phyloP scores from a whole-genome alignment of 2,888 invertebrate genomes.

The Stenchaetothrips biformis region DNA sequence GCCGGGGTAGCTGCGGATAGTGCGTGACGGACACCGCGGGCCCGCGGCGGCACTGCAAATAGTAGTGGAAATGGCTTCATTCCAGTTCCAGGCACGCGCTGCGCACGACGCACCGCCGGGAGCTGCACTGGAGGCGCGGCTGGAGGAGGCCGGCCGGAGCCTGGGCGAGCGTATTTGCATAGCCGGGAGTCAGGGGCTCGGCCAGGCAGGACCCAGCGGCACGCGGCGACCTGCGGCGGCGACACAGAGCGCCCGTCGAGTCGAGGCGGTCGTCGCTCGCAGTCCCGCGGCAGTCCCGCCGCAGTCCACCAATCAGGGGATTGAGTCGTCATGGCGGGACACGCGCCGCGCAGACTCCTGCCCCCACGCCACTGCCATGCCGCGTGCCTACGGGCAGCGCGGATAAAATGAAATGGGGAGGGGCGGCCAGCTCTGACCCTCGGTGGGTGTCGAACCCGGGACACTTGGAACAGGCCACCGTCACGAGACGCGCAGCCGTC shows the following conservation, averaged over 20 bases:
- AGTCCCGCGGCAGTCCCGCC: neutral
- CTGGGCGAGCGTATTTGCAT: neutral
- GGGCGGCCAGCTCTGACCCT: too few species aligned
- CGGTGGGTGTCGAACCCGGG: too few species aligned
- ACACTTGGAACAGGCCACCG: too few species aligned
- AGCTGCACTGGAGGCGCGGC: neutral
- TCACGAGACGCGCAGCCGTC: too few species aligned
- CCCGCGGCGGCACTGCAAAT: neutral
- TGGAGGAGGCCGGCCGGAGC: too few species aligned
- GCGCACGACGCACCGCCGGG: neutral
- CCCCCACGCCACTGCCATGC: too few species aligned
- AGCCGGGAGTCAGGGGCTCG: neutral
- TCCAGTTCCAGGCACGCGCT: neutral
- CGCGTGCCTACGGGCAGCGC: too few species aligned
- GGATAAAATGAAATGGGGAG: too few species aligned
- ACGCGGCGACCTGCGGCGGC: neutral
- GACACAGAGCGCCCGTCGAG: neutral
- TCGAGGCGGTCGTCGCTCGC: neutral
- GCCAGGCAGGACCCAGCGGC: neutral
- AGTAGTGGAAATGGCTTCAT: slow-evolving; percentile 7
- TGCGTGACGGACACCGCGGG: neutral
- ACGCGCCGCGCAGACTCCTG: too few species aligned
- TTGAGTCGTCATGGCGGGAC: too few species aligned
- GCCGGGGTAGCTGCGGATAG: neutral
- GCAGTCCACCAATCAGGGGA: neutral